Evolutionary conservation across 2,113 vertebrate genomes (phyloP).

Genomic region (Rhinoptilus africanus): DNA sequence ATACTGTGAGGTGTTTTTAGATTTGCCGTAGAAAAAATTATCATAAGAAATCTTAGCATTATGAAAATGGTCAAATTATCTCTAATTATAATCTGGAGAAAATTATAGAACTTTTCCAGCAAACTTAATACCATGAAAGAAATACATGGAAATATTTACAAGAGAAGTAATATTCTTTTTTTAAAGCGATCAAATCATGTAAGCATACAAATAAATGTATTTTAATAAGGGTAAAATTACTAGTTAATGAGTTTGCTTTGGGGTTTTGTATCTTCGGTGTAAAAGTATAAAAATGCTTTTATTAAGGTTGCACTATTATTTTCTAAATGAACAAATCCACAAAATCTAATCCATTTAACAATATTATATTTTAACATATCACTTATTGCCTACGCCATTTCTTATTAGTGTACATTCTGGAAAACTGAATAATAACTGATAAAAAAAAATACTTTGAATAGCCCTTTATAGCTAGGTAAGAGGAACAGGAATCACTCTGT

Average conservation of each 20-base stretch:
- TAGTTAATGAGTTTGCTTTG: slow-evolving; percentile 87
- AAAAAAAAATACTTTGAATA: slow-evolving; percentile 15
- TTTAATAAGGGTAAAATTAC: slow-evolving; percentile 86
- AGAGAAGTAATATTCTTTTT: slow-evolving; percentile 77
- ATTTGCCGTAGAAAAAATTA: slow-evolving; percentile 60
- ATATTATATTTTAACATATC: slow-evolving; percentile 74
- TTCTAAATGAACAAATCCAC: slow-evolving; percentile 78
- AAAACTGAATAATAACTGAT: slow-evolving; percentile 65
- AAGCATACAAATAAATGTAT: slow-evolving; percentile 86
- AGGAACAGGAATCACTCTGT: slow-evolving; percentile 31
- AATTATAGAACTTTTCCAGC: slow-evolving; percentile 75
- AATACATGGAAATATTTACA: slow-evolving; percentile 74
- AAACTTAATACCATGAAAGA: slow-evolving; percentile 64
- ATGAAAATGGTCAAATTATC: slow-evolving; percentile 79
- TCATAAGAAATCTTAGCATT: slow-evolving; percentile 67
- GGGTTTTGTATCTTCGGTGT: slow-evolving; percentile 78
- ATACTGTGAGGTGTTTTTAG: slow-evolving; percentile 51
- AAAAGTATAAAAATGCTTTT: slow-evolving; percentile 83
- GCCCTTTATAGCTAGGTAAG: slow-evolving; percentile 58
- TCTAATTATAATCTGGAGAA: slow-evolving; percentile 78
- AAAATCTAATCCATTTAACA: slow-evolving; percentile 76
- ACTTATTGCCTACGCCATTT: slow-evolving; percentile 63
- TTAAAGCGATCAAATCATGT: slow-evolving; percentile 78
- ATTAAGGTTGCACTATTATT: slow-evolving; percentile 82
- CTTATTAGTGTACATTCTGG: slow-evolving; percentile 64